Evolutionary conservation across 2,888 invertebrate species (phyloP).

Genomic region (Melanotus villosus): DNA sequence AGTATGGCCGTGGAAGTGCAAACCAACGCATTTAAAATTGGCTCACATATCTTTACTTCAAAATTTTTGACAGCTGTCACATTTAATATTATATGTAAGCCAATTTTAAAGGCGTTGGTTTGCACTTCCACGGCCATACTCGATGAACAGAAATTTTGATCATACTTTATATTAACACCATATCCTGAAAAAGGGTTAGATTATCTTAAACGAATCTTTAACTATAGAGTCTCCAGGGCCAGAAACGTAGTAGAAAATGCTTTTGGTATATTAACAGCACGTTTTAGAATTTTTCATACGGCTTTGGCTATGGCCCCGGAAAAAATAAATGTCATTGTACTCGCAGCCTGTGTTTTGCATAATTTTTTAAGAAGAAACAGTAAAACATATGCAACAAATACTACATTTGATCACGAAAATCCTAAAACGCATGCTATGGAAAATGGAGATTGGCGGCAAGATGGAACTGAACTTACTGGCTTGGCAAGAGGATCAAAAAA

Average conservation of each 20-base stretch:
- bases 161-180: too few species aligned
- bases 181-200: conserved; percentile 42
- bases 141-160: too few species aligned
- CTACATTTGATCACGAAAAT: conserved; percentile 16
- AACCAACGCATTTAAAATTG: too few species aligned
- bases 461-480: background rate
- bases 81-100: too few species aligned
- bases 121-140: too few species aligned
- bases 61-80: too few species aligned
- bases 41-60: too few species aligned
- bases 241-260: conserved; percentile 46
- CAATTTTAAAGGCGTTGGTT: too few species aligned
- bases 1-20: too few species aligned
- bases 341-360: conserved; percentile 43
- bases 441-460: background rate
- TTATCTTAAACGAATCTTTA: conserved; percentile 45
- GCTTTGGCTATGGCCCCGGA: conserved; percentile 39
- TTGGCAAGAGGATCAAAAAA: conserved; percentile 12
- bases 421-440: background rate
- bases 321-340: conserved; percentile 37
- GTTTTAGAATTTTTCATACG: conserved; percentile 46
- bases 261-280: conserved; percentile 46
- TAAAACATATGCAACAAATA: conserved; percentile 1
- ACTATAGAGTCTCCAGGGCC: conserved; percentile 47
- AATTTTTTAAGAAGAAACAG: conserved; percentile 26